Conservation (phyloP, 2,888 invertebrate genomes). For the Odontocolon sp. region DNA sequence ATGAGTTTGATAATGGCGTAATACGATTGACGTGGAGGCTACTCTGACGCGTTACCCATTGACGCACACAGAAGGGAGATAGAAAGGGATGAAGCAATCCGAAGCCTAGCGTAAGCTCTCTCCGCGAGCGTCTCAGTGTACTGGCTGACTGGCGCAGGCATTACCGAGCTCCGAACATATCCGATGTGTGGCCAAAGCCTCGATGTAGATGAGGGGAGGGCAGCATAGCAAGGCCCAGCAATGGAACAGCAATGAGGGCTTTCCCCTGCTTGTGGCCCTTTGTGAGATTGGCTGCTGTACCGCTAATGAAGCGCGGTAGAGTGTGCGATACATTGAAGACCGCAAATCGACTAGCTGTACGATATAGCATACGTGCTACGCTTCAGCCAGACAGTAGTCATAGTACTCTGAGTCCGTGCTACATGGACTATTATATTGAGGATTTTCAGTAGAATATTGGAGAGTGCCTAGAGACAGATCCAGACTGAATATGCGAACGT, state of each 20-base stretch:
- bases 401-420: conserved; percentile 32
- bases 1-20: conserved; percentile 73
- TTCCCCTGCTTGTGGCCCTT: conserved; percentile 62
- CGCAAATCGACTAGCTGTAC: conserved; percentile 58
- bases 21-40: conserved; percentile 62
- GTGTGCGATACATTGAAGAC: conserved; percentile 63
- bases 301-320: conserved; percentile 72
- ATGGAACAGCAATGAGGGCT: conserved; percentile 29
- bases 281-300: conserved; percentile 71
- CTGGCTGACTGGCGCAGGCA: conserved; percentile 13
- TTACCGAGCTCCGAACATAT: conserved; percentile 26
- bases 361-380: conserved; percentile 35
- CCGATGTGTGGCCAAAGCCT: conserved; percentile 39
- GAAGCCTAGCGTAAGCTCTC: conserved; percentile 13
- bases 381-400: neutral
- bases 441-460: conserved; percentile 38
- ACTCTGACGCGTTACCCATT: conserved; percentile 36
- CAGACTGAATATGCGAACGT: conserved; percentile 33
- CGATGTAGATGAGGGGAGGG: conserved; percentile 45
- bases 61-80: conserved; percentile 12
- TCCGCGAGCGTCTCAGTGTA: conserved; percentile 21
- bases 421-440: conserved; percentile 28
- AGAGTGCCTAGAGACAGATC: conserved; percentile 49
- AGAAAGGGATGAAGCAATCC: conserved; percentile 32
- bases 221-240: conserved; percentile 7